Base-by-base conservation (phyloP, 2,888 invertebrate species). In the Drosophila putrida region DNA sequence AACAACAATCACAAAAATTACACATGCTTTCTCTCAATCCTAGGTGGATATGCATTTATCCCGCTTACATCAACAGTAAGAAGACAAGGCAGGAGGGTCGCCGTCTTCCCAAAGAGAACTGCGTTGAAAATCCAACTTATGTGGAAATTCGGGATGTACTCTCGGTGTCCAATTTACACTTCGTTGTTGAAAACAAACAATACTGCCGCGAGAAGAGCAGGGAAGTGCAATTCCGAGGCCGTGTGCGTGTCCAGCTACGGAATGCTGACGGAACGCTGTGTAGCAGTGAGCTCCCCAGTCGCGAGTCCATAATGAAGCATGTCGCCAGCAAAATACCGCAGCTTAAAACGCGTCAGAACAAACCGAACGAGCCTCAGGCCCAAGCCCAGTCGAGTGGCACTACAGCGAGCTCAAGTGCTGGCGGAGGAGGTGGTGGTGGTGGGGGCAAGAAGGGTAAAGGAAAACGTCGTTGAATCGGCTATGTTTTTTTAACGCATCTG, bases 1-100 rank as follows among this genome's bases (percentile, higher is more conserved):
- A 59, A 36, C 43, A 50, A 54, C 13, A 49, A 10, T 6, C 36
- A 28, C 13, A 8, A 44, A 36, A 59, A 49, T 39, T 69, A 67
- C 54, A 67, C 20, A 49, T 64, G 67, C 60, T 36, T 4, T 36
- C 47, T 39, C 80, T 76, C 13, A 57, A 67, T 71, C 58, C 6
- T 68, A 93, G 97, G 90, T 99, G 99, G 99, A 94, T 99, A 63
- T 98, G 98, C 91, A 95, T 99, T 71, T 99, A 99, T 92, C 99
- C 99, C 61, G 96, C 98, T 0, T 99, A 99, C 88, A 94, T 99
- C 53, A 99, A 99, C 91, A 97, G 96, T 85, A 98, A 98, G 90
- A 98, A 97, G 91, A 96, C 98, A 0, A 92, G 96, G 13, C 97
- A 97, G 1, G 96, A 98, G 92, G 99, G 99, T 5, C 94, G 99